Conservation (phyloP, 1,140 invertebrate species). For the Euura lappo region DNA sequence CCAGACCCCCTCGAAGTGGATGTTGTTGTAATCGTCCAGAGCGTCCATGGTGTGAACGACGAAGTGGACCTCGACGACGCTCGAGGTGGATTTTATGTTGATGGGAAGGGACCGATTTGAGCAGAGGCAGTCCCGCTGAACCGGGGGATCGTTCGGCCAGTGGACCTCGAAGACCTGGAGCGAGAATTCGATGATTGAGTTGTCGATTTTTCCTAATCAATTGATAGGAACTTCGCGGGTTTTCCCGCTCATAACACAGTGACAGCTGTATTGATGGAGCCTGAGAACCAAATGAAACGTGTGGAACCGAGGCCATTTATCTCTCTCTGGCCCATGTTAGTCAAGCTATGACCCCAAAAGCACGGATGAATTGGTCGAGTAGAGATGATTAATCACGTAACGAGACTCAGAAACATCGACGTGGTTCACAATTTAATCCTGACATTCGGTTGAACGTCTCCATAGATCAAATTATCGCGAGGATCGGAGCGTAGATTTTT, state of each 20-base stretch:
- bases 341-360: too few relatives aligned
- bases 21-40: slow-evolving; percentile 81
- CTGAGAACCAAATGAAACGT: slow-evolving; percentile 11
- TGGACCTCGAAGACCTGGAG: slow-evolving; percentile 72
- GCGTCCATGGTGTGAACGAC: slow-evolving; percentile 81
- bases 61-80: slow-evolving; percentile 82
- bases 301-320: slow-evolving; percentile 2
- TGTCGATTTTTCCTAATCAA: not conserved
- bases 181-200: not conserved
- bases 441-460: too few relatives aligned
- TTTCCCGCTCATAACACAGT: not conserved
- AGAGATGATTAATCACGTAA: too few relatives aligned
- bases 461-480: too few relatives aligned
- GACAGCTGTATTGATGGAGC: too few relatives aligned
- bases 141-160: slow-evolving; percentile 69
- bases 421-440: too few relatives aligned
- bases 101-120: slow-evolving; percentile 70
- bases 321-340: too few relatives aligned
- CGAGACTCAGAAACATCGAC: too few relatives aligned
- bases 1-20: slow-evolving; percentile 84
- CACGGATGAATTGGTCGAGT: too few relatives aligned
- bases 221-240: not conserved
- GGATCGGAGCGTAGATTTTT: too few relatives aligned
- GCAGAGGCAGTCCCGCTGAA: slow-evolving; percentile 76
- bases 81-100: slow-evolving; percentile 77